Base-by-base conservation (phyloP, 2,888 invertebrate species). In the Tipula helvola region DNA sequence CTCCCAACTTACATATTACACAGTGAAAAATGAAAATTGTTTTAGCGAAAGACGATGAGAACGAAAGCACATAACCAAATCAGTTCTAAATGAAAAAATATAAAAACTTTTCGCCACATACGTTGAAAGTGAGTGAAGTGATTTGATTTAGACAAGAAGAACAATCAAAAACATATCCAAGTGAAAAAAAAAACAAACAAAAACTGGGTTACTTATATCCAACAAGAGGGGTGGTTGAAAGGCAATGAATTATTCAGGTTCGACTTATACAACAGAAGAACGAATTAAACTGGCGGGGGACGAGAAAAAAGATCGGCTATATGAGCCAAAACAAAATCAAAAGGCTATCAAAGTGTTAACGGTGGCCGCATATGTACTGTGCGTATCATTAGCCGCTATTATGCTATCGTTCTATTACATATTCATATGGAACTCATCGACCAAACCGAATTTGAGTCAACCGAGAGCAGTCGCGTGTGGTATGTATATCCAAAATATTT, bases 371-470 rank as follows among this genome's bases (percentile, higher is more conserved):
- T 98, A 98, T 92, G 96, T 98, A 88, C 95, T 98, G 91, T 96
- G 97, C 91, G 98, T 98, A 89, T 98, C 98, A 84, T 93, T 98
- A 90, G 98, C 97, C 28, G 98, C 98, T 86, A 97, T 98, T 89
- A 96, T 98, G 93, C 93, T 98, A 88, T 97, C 97, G 13, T 93
- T 97, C 86, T 98, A 98, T 93, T 98, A 98, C 93, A 96, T 97
- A 89, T 96, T 98, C 92, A 94, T 98, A 91, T 98, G 98, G 98
- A 96, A 97, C 91, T 97, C 97, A 28, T 94, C 88, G 7, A 84
- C 91, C 88, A 90, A 91, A 87, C 90, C 91, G 87, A 91, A 90
- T 88, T 93, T 90, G 44, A 90, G 90, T 88, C 91, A 90, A 89
- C 89, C 89, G 88, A 44, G 85, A n/a, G 89, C 86, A 8, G 44